Percentiles rank a stretch among this genome's conserved stretches.
phyloP scores from a whole-genome alignment of 2,113 vertebrate genomes.

The Pelusios castaneus region DNA sequence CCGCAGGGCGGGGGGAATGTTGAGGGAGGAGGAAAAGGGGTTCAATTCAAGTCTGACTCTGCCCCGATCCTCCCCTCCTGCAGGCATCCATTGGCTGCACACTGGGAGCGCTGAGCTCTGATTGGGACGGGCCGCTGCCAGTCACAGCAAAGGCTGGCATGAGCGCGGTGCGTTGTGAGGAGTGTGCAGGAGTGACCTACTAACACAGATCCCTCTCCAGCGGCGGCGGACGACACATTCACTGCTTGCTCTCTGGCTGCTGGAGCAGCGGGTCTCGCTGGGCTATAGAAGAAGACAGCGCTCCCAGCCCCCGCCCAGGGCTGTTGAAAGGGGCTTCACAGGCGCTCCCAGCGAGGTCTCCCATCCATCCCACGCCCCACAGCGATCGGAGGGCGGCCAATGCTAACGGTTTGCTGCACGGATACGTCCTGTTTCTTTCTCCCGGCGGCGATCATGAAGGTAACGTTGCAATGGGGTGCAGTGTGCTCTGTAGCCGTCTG shows the following conservation, averaged over 20 bases:
- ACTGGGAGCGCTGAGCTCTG: constrained; percentile 22
- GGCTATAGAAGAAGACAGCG: neutral
- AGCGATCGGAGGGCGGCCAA: neutral
- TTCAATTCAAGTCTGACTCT: constrained; percentile 2
- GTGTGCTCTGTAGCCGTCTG: neutral
- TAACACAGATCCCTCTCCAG: constrained; percentile 91
- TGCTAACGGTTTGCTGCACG: neutral
- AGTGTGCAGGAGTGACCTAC: constrained; percentile 86
- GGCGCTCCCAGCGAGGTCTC: neutral
- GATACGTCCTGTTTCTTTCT: neutral
- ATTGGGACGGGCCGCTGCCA: constrained; percentile 67
- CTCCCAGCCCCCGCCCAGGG: neutral
- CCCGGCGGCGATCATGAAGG: neutral
- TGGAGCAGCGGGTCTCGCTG: neutral
- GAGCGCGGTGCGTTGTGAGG: constrained; percentile 66
- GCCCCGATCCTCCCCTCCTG: neutral
- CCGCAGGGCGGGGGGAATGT: neutral
- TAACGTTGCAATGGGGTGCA: constrained; percentile 15
- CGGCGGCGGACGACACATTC: constrained; percentile 69
- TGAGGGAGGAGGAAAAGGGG: neutral
- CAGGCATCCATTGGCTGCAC: constrained; percentile 55
- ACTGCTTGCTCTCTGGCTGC: neutral
- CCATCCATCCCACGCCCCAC: neutral
- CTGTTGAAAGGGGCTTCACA: neutral
- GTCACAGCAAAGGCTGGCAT: constrained; percentile 72